Base-by-base conservation (phyloP, 2,888 invertebrate genomes). In the Parelbella ahira region DNA sequence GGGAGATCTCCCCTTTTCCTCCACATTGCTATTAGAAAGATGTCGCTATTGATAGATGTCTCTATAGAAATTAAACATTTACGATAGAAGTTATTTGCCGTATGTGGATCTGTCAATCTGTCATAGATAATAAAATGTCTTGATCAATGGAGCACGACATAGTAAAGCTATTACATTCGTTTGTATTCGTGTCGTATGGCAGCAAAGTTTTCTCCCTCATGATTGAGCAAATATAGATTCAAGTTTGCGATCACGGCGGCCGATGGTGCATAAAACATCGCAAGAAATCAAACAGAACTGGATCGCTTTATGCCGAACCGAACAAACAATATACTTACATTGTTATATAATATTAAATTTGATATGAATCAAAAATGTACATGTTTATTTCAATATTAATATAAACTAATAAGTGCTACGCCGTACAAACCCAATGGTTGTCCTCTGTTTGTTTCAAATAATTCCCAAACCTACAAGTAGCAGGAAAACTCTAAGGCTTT, bases 241-340 rank as follows among this genome's bases (percentile, higher is more conserved):
- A 58, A 55, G 57, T 57, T 52, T 47, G 53, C 52, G 61, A 67
- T 68, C 39, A 19, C 65, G 58, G 59, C 58, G 62, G 53, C 67
- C 68, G 74, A 77, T 77, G 78, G 71, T 63, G 83, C 81, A 77
- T 81, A 78, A 74, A 69, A 73, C 67, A 69, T 76, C 66, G 54
- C 56, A 49, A 48, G 43, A 51, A 57, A 58, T 64, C 73, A 65
- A 68, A 70, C 67, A 69, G 59, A 53, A 44, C 42, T 44, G 68
- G 61, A 63, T 23, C 54, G 51, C 2, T 6, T 44, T 50, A 63
- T 68, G 52, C 48, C 10, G 27, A 2, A 56, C 6, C 2, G 25
- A 24, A 33, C 39, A 10, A 39, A 24, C 9, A 18, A 2, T 18
- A n/a, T n/a, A n/a, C n/a, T n/a, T n/a, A n/a, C n/a, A n/a, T n/a